phyloP scores from a whole-genome alignment of 2,113 vertebrate species.

The Hyperopisus bebe region DNA sequence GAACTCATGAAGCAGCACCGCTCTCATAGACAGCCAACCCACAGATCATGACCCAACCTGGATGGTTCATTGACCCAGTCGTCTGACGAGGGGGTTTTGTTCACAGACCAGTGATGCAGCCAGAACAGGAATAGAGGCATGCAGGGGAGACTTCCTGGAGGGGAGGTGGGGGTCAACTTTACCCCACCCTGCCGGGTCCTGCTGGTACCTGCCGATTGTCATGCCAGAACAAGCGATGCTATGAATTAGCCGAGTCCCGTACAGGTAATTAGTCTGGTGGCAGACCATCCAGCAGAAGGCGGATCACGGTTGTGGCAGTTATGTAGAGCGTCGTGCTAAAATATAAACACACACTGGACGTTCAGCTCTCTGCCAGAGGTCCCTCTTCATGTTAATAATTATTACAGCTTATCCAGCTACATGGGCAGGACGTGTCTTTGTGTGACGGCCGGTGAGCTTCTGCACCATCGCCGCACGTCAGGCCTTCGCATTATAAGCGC shows the following conservation, averaged over 20 bases:
- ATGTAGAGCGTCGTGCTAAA: slow-evolving; percentile 33
- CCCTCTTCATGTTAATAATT: not conserved
- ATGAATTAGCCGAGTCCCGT: slow-evolving; percentile 34
- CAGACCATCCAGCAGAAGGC: slow-evolving; percentile 47
- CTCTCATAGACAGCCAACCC: not conserved
- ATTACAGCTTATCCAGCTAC: not conserved
- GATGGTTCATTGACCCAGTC: not conserved
- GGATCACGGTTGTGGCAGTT: slow-evolving; percentile 43
- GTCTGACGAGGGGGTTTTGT: not conserved
- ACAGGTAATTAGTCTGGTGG: slow-evolving; percentile 42
- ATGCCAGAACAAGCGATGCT: not conserved
- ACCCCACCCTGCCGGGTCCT: not conserved
- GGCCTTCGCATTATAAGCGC: not conserved
- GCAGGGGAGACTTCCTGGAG: not conserved
- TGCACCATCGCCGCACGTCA: too few species aligned
- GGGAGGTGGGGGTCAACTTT: not conserved
- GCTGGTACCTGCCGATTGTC: not conserved
- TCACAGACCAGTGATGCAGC: not conserved
- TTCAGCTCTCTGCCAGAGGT: not conserved
- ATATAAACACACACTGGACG: slow-evolving; percentile 13
- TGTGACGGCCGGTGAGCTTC: not conserved
- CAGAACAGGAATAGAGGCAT: not conserved
- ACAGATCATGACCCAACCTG: not conserved
- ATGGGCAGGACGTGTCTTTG: not conserved
- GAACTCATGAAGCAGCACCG: not conserved